phyloP scores from a whole-genome alignment of 1,140 invertebrate species.

The Aphelinus certus region DNA sequence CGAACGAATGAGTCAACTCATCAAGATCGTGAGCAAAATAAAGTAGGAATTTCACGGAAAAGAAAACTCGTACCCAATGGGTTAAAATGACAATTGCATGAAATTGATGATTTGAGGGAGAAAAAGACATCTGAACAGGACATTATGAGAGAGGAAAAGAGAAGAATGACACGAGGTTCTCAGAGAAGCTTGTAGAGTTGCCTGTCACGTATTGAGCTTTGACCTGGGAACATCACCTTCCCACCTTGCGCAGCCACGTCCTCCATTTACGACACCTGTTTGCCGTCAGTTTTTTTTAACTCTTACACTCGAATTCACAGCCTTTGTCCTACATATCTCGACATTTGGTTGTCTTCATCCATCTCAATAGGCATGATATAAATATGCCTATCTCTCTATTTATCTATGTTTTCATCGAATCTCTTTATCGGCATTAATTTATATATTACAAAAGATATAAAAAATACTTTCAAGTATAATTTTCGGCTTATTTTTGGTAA shows the following conservation, averaged over 20 bases:
- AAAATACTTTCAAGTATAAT: too few relatives aligned
- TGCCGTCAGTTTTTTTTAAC: conserved; percentile 16
- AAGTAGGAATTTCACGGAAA: neutral
- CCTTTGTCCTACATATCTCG: too few relatives aligned
- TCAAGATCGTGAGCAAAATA: neutral
- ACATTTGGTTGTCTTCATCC: too few relatives aligned
- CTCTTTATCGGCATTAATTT: too few relatives aligned
- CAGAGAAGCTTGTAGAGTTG: conserved; percentile 13
- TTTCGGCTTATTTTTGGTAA: too few relatives aligned
- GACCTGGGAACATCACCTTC: conserved; percentile 28
- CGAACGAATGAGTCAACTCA: too few relatives aligned
- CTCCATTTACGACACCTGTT: conserved; percentile 38
- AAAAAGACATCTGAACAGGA: neutral
- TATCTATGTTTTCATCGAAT: too few relatives aligned
- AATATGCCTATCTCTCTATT: too few relatives aligned
- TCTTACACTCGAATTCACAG: neutral
- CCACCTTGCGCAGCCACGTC: conserved; percentile 16
- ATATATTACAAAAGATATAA: too few relatives aligned
- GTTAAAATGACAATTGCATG: neutral
- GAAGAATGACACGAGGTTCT: neutral
- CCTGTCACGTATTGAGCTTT: conserved; percentile 29
- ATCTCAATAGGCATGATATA: too few relatives aligned
- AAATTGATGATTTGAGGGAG: conserved; percentile 14
- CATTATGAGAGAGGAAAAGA: conserved; percentile 8
- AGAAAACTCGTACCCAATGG: neutral